These are phyloP conservation scores for Coenobita brevimanus DNA, from an alignment of 1,140 invertebrate genomes.

Conservation along the genomic window DNA sequence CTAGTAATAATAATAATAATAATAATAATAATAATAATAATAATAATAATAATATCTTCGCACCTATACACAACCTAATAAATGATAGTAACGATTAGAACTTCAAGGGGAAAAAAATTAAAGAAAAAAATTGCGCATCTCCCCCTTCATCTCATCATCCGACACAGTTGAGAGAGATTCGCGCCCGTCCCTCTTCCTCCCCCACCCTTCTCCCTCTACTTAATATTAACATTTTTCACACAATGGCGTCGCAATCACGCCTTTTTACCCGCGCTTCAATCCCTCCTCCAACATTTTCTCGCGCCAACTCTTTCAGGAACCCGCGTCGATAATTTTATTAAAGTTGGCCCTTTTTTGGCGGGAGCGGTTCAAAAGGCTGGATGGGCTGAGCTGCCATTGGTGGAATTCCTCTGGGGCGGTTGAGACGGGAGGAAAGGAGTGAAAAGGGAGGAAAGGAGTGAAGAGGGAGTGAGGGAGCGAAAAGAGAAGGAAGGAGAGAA, in stretches of 20 bases:
- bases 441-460: not conserved
- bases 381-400: too few species aligned
- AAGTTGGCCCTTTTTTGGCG: slow-evolving; percentile 44
- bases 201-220: slow-evolving; percentile 1
- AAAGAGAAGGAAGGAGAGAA: not conserved
- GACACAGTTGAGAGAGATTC: too few species aligned
- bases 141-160: too few species aligned
- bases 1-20: too few species aligned
- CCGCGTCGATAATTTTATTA: slow-evolving; percentile 62
- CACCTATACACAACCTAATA: too few species aligned
- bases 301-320: slow-evolving; percentile 62
- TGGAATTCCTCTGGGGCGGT: too few species aligned
- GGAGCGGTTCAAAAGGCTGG: slow-evolving; percentile 41
- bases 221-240: slow-evolving; percentile 64
- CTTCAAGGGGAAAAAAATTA: too few species aligned
- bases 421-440: not conserved
- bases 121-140: too few species aligned
- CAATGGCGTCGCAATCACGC: slow-evolving; percentile 58
- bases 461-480: not conserved
- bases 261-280: slow-evolving; percentile 7
- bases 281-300: slow-evolving; percentile 37
- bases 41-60: too few species aligned
- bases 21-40: too few species aligned
- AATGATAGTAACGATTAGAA: too few species aligned
- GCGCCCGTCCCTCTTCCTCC: too few species aligned